Conservation (phyloP, 92 coral and sea anemone genomes). For the Phymanthus crucifer region DNA sequence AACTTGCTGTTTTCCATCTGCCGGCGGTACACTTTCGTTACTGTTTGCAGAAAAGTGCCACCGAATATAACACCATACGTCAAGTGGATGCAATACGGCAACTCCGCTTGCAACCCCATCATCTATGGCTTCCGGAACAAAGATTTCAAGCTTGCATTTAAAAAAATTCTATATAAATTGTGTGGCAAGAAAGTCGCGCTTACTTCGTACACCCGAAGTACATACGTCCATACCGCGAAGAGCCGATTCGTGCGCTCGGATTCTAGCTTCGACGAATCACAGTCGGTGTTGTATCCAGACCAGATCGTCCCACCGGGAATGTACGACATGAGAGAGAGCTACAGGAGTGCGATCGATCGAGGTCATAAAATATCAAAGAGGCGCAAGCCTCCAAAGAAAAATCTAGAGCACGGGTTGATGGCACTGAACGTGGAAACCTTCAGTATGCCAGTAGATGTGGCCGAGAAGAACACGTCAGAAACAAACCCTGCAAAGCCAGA, state of each 20-base stretch:
- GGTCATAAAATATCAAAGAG: slow-evolving; percentile 64
- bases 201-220: slow-evolving; percentile 51
- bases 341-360: slow-evolving; percentile 69
- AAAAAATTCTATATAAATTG: slow-evolving; percentile 64
- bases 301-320: slow-evolving; percentile 58
- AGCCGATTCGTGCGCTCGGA: slow-evolving; percentile 55
- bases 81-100: slow-evolving; percentile 84
- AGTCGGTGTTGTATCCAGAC: slow-evolving; percentile 64
- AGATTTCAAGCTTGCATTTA: slow-evolving; percentile 74
- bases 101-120: slow-evolving; percentile 77
- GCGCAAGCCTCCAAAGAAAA: slow-evolving; percentile 41
- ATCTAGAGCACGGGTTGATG: slow-evolving; percentile 53
- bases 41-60: slow-evolving; percentile 28
- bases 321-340: slow-evolving; percentile 79
- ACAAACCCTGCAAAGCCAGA: not conserved
- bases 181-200: slow-evolving; percentile 68
- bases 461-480: not conserved
- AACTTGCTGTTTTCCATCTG: slow-evolving; percentile 65
- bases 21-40: not conserved
- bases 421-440: slow-evolving; percentile 59
- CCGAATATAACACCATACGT: slow-evolving; percentile 15
- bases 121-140: slow-evolving; percentile 81
- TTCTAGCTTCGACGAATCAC: slow-evolving; percentile 83
- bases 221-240: slow-evolving; percentile 49
- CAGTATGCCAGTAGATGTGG: slow-evolving; percentile 16